Evolutionary conservation across 2,113 vertebrate species (phyloP).

Genomic region (Petrocephalus zakoni): DNA sequence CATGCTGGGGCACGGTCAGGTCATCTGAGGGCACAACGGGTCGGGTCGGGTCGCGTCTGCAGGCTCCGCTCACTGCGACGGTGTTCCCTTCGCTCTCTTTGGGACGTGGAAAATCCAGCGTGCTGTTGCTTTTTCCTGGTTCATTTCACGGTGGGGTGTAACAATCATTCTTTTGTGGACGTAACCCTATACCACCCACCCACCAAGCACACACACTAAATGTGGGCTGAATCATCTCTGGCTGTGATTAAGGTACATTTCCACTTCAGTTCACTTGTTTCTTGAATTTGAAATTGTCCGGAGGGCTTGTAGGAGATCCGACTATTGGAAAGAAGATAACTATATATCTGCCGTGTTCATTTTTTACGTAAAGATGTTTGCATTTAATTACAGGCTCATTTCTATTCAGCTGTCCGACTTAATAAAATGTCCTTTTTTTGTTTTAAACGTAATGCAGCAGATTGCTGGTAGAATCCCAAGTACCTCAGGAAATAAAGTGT

Average conservation of each 20-base stretch:
- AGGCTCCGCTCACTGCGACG: neutral
- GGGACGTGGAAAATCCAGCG: neutral
- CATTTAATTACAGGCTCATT: neutral
- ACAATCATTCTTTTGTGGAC: neutral
- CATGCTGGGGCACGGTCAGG: neutral
- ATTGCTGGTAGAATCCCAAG: slow-evolving; percentile 2
- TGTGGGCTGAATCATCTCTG: slow-evolving; percentile 43
- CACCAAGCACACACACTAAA: neutral
- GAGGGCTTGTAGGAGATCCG: neutral
- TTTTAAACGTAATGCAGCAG: neutral
- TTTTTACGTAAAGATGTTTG: neutral
- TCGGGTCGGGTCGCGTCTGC: too few relatives aligned
- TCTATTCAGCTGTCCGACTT: neutral
- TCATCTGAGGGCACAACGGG: neutral
- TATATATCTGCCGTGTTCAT: neutral
- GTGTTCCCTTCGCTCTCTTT: neutral
- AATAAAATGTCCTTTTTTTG: neutral
- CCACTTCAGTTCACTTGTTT: slow-evolving; percentile 43
- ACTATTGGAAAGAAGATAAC: neutral
- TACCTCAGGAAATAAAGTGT: neutral
- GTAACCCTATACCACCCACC: neutral
- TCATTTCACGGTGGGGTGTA: neutral
- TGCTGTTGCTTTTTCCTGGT: neutral
- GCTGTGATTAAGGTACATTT: slow-evolving; percentile 28
- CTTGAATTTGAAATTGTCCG: neutral